phyloP scores from a whole-genome alignment of 2,113 vertebrate species.

The Cebidichthys violaceus region DNA sequence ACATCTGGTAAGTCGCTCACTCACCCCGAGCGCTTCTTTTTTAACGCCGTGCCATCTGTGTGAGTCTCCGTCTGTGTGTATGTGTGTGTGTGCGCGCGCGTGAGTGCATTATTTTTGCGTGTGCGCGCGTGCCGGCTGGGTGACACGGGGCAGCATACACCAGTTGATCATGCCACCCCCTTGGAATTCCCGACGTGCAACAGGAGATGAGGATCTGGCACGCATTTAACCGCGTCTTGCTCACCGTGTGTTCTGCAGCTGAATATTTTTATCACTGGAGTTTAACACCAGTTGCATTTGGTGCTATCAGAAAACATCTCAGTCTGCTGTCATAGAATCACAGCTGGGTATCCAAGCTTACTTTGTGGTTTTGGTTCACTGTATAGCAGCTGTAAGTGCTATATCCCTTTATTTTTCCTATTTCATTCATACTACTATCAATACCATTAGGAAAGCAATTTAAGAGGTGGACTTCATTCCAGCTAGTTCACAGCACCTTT shows the following conservation, averaged over 20 bases:
- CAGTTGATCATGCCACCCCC: slow-evolving; percentile 69
- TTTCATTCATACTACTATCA: slow-evolving; percentile 33
- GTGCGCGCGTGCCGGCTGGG: slow-evolving; percentile 33
- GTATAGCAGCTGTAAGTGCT: background rate
- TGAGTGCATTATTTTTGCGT: slow-evolving; percentile 7
- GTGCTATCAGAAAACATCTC: slow-evolving; percentile 11
- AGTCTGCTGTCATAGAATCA: background rate
- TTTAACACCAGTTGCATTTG: slow-evolving; percentile 4
- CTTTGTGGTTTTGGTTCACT: background rate
- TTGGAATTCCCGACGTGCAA: slow-evolving; percentile 75
- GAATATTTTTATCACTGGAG: slow-evolving; percentile 34
- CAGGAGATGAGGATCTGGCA: slow-evolving; percentile 72
- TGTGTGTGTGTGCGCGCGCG: background rate
- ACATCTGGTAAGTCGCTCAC: slow-evolving; percentile 84
- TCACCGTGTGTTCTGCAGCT: slow-evolving; percentile 32
- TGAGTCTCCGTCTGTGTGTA: slow-evolving; percentile 17
- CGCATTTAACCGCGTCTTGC: slow-evolving; percentile 27
- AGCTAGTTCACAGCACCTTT: slow-evolving; percentile 48
- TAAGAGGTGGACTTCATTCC: slow-evolving; percentile 42
- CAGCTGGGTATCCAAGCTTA: slow-evolving; percentile 2
- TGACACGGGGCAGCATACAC: slow-evolving; percentile 68
- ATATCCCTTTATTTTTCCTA: slow-evolving; percentile 32
- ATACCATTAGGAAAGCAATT: slow-evolving; percentile 35
- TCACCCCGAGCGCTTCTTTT: slow-evolving; percentile 19
- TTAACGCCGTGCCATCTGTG: slow-evolving; percentile 45